Base-by-base conservation (phyloP, 2,113 vertebrate genomes). In the Alethe castanea region DNA sequence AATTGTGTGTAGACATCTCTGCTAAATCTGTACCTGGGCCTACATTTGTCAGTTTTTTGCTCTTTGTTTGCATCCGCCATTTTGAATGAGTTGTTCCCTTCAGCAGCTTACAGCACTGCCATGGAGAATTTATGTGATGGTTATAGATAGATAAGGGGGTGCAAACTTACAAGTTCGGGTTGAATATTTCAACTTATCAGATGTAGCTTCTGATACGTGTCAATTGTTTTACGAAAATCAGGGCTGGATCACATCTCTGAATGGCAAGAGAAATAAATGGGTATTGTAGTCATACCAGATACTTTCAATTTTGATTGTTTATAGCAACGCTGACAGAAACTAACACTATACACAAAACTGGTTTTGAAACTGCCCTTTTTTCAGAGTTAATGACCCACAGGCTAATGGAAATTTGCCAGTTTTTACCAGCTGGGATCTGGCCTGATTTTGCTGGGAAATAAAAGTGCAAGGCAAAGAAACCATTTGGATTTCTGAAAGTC, bases 301-400 rank as follows among this genome's bases (percentile, higher is more conserved):
- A 97, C 92, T 97, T 96, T 94, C 92, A 81, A 65, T 96, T 96
- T 94, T 42, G 20, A 92, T 94, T 96, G 94, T 96, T 95, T 96
- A 96, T 97, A 96, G 95, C 94, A 97, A 94, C 76, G n/a, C 80
- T 76, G 86, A 95, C 80, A 90, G 86, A 96, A 96, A 93, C 72
- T 88, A 94, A 90, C 80, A 78, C 80, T 92, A 60, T 59, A 81
- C 90, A 92, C 92, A 95, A 88, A 97, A 95, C 90, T 92, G 80
- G 80, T 92, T 96, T 96, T 94, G 95, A 97, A 95, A 93, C 86
- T 95, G 81, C 90, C 82, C 93, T 86, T 86, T 95, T 97, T 96
- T 95, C 80, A 48, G 88, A 96, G 95, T 96, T 96, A 96, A 96
- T 94, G 93, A 97, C 95, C 90, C 88, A 90, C 90, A 88, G 94